Evolutionary conservation across 1,140 invertebrate species (phyloP).

Genomic region (Forficula auricularia): DNA sequence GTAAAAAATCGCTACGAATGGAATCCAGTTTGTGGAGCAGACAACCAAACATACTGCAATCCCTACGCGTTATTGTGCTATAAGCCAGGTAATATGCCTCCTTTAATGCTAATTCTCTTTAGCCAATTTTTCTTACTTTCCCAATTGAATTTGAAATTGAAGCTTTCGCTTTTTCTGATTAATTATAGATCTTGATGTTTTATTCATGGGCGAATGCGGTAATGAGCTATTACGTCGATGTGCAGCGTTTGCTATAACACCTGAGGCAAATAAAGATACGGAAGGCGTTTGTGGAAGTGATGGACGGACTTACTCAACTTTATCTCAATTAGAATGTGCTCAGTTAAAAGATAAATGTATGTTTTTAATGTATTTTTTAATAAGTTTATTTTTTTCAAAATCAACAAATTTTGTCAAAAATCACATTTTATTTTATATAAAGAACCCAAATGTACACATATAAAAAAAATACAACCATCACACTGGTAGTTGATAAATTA

Average conservation of each 20-base stretch:
- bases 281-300: slow-evolving; percentile 20
- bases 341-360: slow-evolving; percentile 19
- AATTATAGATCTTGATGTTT: slow-evolving; percentile 16
- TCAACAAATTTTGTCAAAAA: too few relatives aligned
- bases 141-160: too few relatives aligned
- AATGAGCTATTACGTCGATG: slow-evolving; percentile 1
- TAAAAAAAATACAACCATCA: too few relatives aligned
- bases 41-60: slow-evolving; percentile 21
- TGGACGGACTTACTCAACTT: slow-evolving; percentile 19
- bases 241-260: too few relatives aligned
- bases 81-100: slow-evolving; percentile 15
- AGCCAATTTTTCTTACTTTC: neutral
- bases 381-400: too few relatives aligned
- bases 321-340: slow-evolving; percentile 21
- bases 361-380: neutral
- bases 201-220: slow-evolving; percentile 18
- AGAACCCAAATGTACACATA: too few relatives aligned
- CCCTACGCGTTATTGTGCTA: slow-evolving; percentile 22
- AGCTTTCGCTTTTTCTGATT: too few relatives aligned
- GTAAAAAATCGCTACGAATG: slow-evolving; percentile 20
- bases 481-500: too few relatives aligned
- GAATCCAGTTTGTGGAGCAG: slow-evolving; percentile 22
- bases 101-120: slow-evolving; percentile 2
- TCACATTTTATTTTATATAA: too few relatives aligned
- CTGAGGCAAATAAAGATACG: too few relatives aligned